Percentiles rank a stretch among this genome's conserved stretches.
Evolutionary conservation across 1,140 invertebrate genomes (phyloP).

Genomic region (Nomia melanderi): DNA sequence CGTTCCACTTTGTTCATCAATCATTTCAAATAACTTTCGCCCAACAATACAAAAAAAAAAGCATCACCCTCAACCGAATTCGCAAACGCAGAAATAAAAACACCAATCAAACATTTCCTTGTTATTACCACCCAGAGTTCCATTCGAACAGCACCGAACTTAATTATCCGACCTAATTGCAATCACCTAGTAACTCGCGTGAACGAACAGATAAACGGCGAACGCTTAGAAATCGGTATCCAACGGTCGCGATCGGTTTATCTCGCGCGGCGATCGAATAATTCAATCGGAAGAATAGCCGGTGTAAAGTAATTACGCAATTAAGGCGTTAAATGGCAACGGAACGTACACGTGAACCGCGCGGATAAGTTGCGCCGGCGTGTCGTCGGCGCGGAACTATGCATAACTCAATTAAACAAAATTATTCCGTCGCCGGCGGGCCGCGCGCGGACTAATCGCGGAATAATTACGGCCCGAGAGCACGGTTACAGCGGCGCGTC

Average conservation of each 20-base stretch:
- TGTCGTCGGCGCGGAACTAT: background rate
- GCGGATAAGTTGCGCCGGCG: background rate
- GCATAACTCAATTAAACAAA: background rate
- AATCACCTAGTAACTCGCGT: too few species aligned
- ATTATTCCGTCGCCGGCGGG: background rate
- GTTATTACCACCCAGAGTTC: too few species aligned
- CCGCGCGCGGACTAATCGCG: background rate
- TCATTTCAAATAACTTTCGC: too few species aligned
- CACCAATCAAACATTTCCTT: too few species aligned
- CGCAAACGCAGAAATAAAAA: too few species aligned
- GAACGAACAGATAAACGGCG: too few species aligned
- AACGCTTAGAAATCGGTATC: too few species aligned
- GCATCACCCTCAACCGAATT: too few species aligned
- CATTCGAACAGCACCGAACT: too few species aligned
- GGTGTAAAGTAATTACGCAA: slow-evolving; percentile 1
- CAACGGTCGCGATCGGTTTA: background rate
- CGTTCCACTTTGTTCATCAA: too few species aligned
- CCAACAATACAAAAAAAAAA: too few species aligned
- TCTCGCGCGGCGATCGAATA: background rate
- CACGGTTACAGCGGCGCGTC: background rate
- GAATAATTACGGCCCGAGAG: slow-evolving; percentile 8
- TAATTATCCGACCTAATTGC: too few species aligned
- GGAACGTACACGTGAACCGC: background rate
- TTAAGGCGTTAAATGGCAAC: slow-evolving; percentile 21
- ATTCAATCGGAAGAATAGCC: background rate